Evolutionary conservation across 53 echinoderm and acorn worm genomes (phyloP).

Genomic region (Glandiceps talaboti): DNA sequence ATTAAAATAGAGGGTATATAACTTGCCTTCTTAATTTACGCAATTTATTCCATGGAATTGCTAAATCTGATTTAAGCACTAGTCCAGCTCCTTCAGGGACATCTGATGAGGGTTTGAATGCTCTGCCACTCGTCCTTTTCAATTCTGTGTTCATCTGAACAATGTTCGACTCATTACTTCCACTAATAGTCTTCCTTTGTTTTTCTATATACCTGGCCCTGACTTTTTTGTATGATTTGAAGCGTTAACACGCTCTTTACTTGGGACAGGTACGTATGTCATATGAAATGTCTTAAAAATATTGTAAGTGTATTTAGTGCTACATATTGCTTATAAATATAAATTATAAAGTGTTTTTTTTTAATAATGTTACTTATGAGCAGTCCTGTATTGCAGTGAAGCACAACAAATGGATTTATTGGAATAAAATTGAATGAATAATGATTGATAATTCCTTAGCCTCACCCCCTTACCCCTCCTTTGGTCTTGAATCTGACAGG

Average conservation of each 20-base stretch:
- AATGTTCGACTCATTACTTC: neutral
- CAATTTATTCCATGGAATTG: neutral
- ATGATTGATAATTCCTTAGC: too few relatives aligned
- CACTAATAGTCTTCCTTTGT: neutral
- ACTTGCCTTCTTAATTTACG: neutral
- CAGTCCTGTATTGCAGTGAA: too few relatives aligned
- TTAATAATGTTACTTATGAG: too few relatives aligned
- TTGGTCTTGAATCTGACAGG: neutral
- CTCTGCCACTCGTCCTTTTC: neutral
- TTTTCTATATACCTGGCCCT: neutral
- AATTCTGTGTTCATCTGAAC: neutral
- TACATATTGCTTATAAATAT: too few relatives aligned
- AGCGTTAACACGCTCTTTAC: neutral
- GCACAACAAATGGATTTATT: neutral
- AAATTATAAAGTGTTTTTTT: too few relatives aligned
- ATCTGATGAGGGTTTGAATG: neutral
- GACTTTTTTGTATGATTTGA: neutral
- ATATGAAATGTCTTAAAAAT: neutral
- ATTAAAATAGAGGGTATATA: neutral
- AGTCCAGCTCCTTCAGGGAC: neutral
- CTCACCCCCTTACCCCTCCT: neutral
- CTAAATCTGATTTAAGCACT: neutral
- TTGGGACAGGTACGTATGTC: neutral
- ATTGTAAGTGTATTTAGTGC: too few relatives aligned
- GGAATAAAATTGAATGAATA: neutral